These are phyloP conservation scores for Neodiprion fabricii DNA, from an alignment of 1,140 invertebrate species.

Conservation along the genomic window DNA sequence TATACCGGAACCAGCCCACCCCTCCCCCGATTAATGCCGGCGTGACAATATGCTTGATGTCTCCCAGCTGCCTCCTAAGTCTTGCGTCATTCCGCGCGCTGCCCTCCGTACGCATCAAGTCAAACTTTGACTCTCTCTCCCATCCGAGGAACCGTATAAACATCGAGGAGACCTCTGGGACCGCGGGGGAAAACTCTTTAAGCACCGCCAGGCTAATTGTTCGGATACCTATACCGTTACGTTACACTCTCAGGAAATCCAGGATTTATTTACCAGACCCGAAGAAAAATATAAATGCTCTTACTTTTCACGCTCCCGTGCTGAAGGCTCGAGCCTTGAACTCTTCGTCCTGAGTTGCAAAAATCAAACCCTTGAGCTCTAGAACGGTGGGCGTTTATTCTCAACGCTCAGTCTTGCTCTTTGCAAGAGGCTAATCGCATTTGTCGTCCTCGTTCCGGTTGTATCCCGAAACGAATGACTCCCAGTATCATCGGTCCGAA, in stretches of 20 bases:
- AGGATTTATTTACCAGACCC: constrained; percentile 24
- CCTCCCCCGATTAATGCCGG: constrained; percentile 27
- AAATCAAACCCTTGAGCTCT: constrained; percentile 24
- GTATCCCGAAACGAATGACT: constrained; percentile 16
- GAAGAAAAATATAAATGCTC: neutral
- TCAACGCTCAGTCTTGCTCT: neutral
- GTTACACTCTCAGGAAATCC: neutral
- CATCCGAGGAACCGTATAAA: constrained; percentile 33
- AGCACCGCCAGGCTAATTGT: neutral
- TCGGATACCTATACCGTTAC: constrained; percentile 19
- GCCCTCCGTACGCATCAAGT: neutral
- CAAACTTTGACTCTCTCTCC: constrained; percentile 23
- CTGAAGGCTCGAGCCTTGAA: constrained; percentile 22
- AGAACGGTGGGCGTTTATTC: neutral
- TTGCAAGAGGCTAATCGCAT: constrained; percentile 24
- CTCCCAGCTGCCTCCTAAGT: constrained; percentile 35
- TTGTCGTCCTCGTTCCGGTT: constrained; percentile 29
- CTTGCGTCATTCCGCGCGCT: constrained; percentile 3
- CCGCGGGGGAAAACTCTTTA: constrained; percentile 23
- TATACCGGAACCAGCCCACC: constrained; percentile 22
- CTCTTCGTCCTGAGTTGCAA: constrained; percentile 36
- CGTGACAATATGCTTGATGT: constrained; percentile 27
- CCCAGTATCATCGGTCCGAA: neutral
- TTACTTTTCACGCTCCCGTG: no score
- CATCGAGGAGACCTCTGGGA: constrained; percentile 40